A percentile compares a stretch with the other conserved stretches of the same genome.
These are phyloP conservation scores for Zalophus californianus DNA, from an alignment of 2,797 vertebrate species.

Conservation along the genomic window DNA sequence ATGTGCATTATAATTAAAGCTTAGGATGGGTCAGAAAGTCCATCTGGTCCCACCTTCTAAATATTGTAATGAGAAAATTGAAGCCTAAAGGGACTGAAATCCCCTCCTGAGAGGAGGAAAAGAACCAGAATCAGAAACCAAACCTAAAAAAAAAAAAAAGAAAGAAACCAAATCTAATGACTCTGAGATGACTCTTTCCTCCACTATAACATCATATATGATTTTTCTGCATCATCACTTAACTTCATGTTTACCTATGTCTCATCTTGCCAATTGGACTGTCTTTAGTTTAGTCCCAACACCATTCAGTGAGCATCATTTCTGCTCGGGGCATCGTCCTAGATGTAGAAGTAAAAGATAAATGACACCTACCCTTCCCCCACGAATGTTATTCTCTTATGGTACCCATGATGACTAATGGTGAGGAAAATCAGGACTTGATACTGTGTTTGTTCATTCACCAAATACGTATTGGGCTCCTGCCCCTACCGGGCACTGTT, in stretches of 20 bases:
- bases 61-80: slow-evolving; percentile 9
- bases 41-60: not conserved
- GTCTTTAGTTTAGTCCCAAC: not conserved
- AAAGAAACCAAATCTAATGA: not conserved
- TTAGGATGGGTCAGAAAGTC: not conserved
- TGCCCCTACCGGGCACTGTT: not conserved
- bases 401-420: not conserved
- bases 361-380: not conserved
- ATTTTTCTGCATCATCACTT: not conserved
- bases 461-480: not conserved
- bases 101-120: not conserved
- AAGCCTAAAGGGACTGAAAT: slow-evolving; percentile 25
- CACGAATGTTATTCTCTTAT: not conserved
- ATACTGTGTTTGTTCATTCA: not conserved
- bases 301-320: not conserved
- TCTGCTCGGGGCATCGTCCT: not conserved
- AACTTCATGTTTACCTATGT: not conserved
- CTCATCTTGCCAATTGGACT: not conserved
- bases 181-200: not conserved
- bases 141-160: not conserved
- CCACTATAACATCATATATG: not conserved
- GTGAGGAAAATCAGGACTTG: not conserved
- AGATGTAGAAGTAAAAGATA: not conserved
- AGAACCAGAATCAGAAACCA: slow-evolving; percentile 34
- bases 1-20: not conserved